A percentile compares a stretch with the other conserved stretches of the same genome.
Evolutionary conservation across 2,888 invertebrate species (phyloP).

Genomic region (Thumatha senex): DNA sequence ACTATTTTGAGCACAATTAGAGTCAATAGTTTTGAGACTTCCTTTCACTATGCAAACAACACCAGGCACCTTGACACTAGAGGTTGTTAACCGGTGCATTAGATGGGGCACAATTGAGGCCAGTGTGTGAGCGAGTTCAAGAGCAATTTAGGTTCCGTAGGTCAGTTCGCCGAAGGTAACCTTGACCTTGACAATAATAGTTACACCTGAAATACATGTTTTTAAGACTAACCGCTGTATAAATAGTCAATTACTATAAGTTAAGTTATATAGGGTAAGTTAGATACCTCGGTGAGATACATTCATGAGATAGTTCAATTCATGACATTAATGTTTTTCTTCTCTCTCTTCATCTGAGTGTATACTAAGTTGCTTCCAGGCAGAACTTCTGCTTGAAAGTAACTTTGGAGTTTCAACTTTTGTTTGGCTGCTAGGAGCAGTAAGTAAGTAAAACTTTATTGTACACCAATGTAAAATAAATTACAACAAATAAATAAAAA

Average conservation of each 20-base stretch:
- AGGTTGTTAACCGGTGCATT: slow-evolving; percentile 83
- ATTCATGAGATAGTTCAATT: too few relatives aligned
- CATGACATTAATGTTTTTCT: too few relatives aligned
- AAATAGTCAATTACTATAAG: background rate
- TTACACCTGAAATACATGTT: slow-evolving; percentile 47
- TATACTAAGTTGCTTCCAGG: too few relatives aligned
- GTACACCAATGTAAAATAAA: too few relatives aligned
- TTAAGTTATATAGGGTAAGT: background rate
- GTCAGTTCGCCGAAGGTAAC: slow-evolving; percentile 83
- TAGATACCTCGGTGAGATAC: background rate
- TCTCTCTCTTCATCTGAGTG: too few relatives aligned
- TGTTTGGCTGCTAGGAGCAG: too few relatives aligned
- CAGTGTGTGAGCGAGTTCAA: slow-evolving; percentile 82
- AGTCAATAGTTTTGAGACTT: slow-evolving; percentile 56
- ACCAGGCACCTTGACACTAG: slow-evolving; percentile 79
- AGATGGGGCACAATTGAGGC: slow-evolving; percentile 81
- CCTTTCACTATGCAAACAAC: slow-evolving; percentile 65
- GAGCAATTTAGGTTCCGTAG: slow-evolving; percentile 83
- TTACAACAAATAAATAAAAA: too few relatives aligned
- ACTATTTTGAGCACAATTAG: slow-evolving; percentile 9
- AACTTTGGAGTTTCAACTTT: too few relatives aligned
- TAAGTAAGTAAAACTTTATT: too few relatives aligned
- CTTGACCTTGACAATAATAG: slow-evolving; percentile 77
- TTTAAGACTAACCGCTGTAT: slow-evolving; percentile 21
- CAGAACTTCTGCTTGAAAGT: too few relatives aligned